Evolutionary conservation across 2,888 invertebrate species (phyloP).

Genomic region (Hipparchia sbordonii): DNA sequence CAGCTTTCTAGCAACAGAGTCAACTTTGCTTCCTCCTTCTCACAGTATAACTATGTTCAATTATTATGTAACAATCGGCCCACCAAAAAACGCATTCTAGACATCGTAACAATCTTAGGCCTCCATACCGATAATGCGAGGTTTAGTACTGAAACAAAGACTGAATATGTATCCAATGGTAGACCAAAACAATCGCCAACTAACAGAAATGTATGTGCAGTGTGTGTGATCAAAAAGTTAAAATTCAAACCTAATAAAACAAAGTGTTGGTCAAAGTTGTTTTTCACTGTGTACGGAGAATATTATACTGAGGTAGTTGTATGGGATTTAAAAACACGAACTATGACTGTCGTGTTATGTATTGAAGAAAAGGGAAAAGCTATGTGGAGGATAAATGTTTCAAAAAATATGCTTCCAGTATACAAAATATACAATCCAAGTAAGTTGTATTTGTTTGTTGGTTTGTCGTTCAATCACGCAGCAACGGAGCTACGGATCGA

Average conservation of each 20-base stretch:
- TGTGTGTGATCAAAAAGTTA: slow-evolving; percentile 48
- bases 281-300: slow-evolving; percentile 48
- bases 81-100: slow-evolving; percentile 61
- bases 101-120: slow-evolving; percentile 68
- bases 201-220: slow-evolving; percentile 46
- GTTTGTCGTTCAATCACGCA: too few relatives aligned
- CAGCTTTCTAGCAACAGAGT: slow-evolving; percentile 69
- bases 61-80: slow-evolving; percentile 65
- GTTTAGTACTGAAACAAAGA: slow-evolving; percentile 43
- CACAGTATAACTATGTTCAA: slow-evolving; percentile 72
- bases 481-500: too few relatives aligned
- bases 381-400: slow-evolving; percentile 27
- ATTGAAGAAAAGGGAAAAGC: slow-evolving; percentile 20
- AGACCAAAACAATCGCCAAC: slow-evolving; percentile 18
- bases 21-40: slow-evolving; percentile 68
- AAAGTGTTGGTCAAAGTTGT: slow-evolving; percentile 53
- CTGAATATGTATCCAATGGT: slow-evolving; percentile 27
- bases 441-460: slow-evolving; percentile 23
- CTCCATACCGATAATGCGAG: slow-evolving; percentile 61
- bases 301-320: slow-evolving; percentile 49
- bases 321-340: slow-evolving; percentile 57
- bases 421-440: not conserved
- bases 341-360: slow-evolving; percentile 41
- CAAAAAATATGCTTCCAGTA: not conserved
- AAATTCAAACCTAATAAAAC: slow-evolving; percentile 49